Evolutionary conservation across 1,140 invertebrate genomes (phyloP), one percentile per base, ranked within the genome.

Genomic region (Caenorhabditis briggsae): DNA sequence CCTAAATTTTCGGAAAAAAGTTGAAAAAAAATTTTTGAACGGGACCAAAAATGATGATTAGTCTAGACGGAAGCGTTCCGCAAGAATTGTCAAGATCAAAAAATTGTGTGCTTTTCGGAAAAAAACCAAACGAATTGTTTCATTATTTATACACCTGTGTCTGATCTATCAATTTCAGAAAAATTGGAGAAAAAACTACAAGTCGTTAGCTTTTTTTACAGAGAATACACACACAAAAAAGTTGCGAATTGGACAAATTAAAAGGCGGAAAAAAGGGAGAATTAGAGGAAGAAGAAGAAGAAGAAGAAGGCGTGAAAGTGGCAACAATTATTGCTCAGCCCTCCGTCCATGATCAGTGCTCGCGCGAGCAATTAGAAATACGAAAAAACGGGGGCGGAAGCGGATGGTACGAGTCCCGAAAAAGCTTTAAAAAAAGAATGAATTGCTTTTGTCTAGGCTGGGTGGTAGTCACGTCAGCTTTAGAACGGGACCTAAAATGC

Each of bases 281-380:
- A 70, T 46, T 70, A 46, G 33, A 33, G 33, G 33, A 33, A 33
- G 33, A 33, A 25, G n/a, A 70, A 50, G 46, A n/a, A 20, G 18
- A 23, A 20, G 46, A 23, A 23, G 16, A 9, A 23, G 23, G 11
- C 48, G 20, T 11, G 41, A 16, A 41, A 78, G 70, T 78, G 70
- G 70, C 70, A 78, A 78, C 70, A 78, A 78, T 78, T 78, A 78
- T 53, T 6, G 41, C 7, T 11, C 20, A 23, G 70, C 48, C 33
- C 33, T 33, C 33, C 33, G 33, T 46, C 70, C 70, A 78, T 50
- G 70, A 78, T 78, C 70, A 78, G 11, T 78, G 70, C 11, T 46
- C 11, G 7, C 11, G 25, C 23, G 20, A 50, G 70, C 70, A 78
- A 78, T 78, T 78, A 78, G 70, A 7, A 70, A 70, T 8, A 70